These are phyloP conservation scores for Nebria salina DNA, from an alignment of 2,888 invertebrate species.

Conservation along the genomic window DNA sequence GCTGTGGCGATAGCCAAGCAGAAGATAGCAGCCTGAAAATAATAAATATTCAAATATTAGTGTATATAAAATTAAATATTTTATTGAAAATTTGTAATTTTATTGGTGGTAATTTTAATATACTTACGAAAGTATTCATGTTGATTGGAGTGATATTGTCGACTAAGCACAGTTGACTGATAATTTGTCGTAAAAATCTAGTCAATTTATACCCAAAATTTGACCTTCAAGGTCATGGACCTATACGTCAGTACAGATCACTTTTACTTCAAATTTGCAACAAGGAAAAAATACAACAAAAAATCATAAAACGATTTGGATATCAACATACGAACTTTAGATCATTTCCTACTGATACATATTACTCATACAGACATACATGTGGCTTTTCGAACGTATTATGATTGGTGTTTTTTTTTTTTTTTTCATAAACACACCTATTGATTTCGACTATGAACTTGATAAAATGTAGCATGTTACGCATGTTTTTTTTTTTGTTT, in stretches of 20 bases:
- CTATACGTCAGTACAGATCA: constrained; percentile 11
- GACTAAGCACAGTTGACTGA: constrained; percentile 30
- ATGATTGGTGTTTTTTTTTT: neutral
- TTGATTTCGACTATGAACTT: no score
- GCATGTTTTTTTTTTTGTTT: no score
- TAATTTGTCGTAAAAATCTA: neutral
- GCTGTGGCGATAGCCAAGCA: constrained; percentile 33
- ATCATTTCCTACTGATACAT: neutral
- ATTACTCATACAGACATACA: neutral
- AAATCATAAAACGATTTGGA: neutral
- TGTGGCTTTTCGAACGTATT: neutral
- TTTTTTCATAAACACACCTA: neutral
- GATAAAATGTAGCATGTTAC: no score
- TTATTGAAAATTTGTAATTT: neutral
- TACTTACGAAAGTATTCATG: constrained; percentile 39
- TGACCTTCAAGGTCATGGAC: constrained; percentile 28
- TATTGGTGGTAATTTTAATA: neutral
- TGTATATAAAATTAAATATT: neutral
- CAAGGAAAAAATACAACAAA: neutral
- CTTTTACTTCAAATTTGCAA: constrained; percentile 29
- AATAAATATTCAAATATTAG: neutral
- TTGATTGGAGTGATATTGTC: constrained; percentile 30
- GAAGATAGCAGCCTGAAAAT: constrained; percentile 31
- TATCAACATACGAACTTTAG: neutral
- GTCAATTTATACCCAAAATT: constrained; percentile 28